Evolutionary conservation across 2,888 invertebrate genomes (phyloP).

Genomic region (Seira ritae): DNA sequence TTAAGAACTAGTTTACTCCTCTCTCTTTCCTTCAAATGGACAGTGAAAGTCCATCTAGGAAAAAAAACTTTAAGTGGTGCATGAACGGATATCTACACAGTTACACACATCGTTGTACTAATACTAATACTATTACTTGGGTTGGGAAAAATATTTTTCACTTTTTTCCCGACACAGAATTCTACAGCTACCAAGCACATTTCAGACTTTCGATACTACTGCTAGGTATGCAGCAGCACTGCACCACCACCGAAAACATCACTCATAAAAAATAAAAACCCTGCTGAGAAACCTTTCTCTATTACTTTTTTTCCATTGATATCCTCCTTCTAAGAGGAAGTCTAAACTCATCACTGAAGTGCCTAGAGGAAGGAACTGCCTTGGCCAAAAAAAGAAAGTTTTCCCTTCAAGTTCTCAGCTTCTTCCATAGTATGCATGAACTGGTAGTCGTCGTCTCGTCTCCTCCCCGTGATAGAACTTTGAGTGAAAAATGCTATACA

Average conservation of each 20-base stretch:
- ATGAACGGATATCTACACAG: not conserved
- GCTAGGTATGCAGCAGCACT: slow-evolving; percentile 9
- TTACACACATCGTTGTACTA: slow-evolving; percentile 2
- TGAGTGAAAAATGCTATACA: not conserved
- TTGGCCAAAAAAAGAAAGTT: slow-evolving; percentile 2
- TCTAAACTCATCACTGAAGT: slow-evolving; percentile 32
- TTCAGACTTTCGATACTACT: not conserved
- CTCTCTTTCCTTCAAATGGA: not conserved
- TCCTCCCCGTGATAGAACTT: no score
- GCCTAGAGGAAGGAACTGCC: slow-evolving; percentile 25
- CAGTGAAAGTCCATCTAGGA: slow-evolving; percentile 5
- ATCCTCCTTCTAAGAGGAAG: slow-evolving; percentile 29
- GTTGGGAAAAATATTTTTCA: not conserved
- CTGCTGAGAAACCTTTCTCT: not conserved
- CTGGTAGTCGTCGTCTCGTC: no score
- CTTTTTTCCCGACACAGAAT: not conserved
- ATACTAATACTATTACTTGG: no score
- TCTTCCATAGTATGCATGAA: slow-evolving; percentile 7
- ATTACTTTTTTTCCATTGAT: slow-evolving; percentile 8
- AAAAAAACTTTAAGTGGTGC: not conserved
- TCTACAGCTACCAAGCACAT: not conserved
- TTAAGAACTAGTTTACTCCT: not conserved
- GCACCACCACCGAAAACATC: slow-evolving; percentile 5
- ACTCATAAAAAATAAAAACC: slow-evolving; percentile 6
- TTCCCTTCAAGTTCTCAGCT: not conserved